A percentile compares a stretch with the other conserved stretches of the same genome.
Evolutionary conservation across 2,113 vertebrate species (phyloP).

Genomic region (Ailuropoda melanoleuca): DNA sequence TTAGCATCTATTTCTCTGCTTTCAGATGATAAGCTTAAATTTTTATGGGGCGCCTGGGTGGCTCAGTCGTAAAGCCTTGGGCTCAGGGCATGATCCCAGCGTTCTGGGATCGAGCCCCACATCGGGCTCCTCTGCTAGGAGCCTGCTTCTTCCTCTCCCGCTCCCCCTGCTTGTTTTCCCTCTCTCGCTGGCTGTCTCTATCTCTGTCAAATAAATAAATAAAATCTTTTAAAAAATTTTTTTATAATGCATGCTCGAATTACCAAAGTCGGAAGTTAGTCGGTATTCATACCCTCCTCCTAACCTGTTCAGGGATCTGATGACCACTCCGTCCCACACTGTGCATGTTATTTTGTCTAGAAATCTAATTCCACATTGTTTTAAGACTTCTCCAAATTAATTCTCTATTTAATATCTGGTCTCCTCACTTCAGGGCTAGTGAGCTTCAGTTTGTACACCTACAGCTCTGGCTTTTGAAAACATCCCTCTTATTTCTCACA

Average conservation of each 20-base stretch:
- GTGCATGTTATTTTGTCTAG: not conserved
- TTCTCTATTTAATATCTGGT: not conserved
- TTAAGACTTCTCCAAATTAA: not conserved
- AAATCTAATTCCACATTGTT: not conserved
- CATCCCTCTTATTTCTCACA: not conserved
- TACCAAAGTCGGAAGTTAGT: not conserved
- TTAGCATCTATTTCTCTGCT: not conserved
- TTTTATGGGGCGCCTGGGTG: no score
- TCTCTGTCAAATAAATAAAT: no score
- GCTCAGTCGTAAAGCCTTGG: no score
- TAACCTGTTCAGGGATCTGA: not conserved
- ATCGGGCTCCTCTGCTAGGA: no score
- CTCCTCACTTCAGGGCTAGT: not conserved
- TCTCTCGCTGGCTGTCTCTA: no score
- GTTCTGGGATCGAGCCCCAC: no score
- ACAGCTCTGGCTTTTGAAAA: not conserved
- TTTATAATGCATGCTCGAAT: not conserved
- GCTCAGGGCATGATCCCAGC: no score
- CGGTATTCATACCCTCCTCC: not conserved
- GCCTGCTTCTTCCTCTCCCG: no score
- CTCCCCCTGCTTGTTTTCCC: no score
- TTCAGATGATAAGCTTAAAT: not conserved
- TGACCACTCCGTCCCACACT: no score
- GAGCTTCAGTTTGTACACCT: not conserved
- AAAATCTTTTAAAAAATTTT: no score